Percentiles rank a stretch among this genome's conserved stretches.
Evolutionary conservation across 2,113 vertebrate genomes (phyloP).

Genomic region (Saimiri boliviensis): DNA sequence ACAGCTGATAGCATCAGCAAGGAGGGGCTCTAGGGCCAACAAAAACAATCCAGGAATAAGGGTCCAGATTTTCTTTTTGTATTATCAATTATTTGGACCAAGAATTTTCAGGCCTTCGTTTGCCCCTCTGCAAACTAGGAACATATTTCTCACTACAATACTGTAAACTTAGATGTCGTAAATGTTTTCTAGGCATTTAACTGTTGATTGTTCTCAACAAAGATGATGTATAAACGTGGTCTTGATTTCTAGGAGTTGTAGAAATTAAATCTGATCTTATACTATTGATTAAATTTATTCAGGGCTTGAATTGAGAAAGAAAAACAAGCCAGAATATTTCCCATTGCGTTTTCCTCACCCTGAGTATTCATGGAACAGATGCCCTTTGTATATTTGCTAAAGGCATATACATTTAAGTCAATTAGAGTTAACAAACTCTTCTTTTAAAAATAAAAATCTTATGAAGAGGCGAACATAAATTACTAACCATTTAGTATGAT

Average conservation of each 20-base stretch:
- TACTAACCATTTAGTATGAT: not conserved
- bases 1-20: not conserved
- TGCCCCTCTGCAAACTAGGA: not conserved
- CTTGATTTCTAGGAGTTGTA: not conserved
- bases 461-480: not conserved
- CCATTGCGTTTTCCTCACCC: not conserved
- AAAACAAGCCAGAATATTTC: not conserved
- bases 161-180: not conserved
- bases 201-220: not conserved
- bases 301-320: not conserved
- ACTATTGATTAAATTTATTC: not conserved
- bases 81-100: not conserved
- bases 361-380: not conserved
- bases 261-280: conserved; percentile 19
- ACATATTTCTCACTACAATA: not conserved
- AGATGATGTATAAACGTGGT: not conserved
- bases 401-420: not conserved
- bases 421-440: not conserved
- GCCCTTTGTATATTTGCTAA: not conserved
- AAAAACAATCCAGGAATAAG: not conserved
- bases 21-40: not conserved
- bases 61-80: not conserved
- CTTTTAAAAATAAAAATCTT: conserved; percentile 29
- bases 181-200: not conserved
- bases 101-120: not conserved